These are phyloP conservation scores for Cydia amplana DNA, from an alignment of 1,140 invertebrate species.

Conservation along the genomic window DNA sequence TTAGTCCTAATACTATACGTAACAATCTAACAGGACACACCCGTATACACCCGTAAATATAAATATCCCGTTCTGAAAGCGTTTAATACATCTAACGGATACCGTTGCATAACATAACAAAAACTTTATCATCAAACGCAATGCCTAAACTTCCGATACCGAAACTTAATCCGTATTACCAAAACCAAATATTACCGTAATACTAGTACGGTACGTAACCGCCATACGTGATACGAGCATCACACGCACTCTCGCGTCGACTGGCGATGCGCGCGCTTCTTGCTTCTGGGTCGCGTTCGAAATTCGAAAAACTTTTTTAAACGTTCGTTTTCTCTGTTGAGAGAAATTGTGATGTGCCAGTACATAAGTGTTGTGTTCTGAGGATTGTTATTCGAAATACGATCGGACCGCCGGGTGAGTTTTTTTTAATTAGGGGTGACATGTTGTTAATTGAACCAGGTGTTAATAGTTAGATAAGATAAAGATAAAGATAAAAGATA, in stretches of 20 bases:
- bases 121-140: neutral
- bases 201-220: constrained; percentile 45
- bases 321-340: constrained; percentile 37
- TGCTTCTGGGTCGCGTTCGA: constrained; percentile 49
- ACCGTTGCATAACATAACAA: constrained; percentile 27
- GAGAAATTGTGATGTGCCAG: constrained; percentile 34
- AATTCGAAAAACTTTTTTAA: constrained; percentile 45
- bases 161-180: constrained; percentile 49
- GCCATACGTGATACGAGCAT: constrained; percentile 39
- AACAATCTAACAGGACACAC: neutral
- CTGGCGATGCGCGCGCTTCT: constrained; percentile 57
- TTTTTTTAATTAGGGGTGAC: neutral
- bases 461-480: constrained; percentile 28
- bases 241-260: constrained; percentile 59
- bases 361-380: constrained; percentile 17
- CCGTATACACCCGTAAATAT: neutral
- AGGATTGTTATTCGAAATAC: constrained; percentile 21
- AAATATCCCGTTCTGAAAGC: neutral
- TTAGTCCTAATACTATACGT: neutral
- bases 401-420: neutral
- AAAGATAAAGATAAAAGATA: too few species aligned
- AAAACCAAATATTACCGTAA: constrained; percentile 70
- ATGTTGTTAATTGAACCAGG: neutral
- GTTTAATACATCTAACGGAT: neutral
- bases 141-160: constrained; percentile 7